Conservation (phyloP, 2,113 vertebrate genomes). For the Sturnira hondurensis region DNA sequence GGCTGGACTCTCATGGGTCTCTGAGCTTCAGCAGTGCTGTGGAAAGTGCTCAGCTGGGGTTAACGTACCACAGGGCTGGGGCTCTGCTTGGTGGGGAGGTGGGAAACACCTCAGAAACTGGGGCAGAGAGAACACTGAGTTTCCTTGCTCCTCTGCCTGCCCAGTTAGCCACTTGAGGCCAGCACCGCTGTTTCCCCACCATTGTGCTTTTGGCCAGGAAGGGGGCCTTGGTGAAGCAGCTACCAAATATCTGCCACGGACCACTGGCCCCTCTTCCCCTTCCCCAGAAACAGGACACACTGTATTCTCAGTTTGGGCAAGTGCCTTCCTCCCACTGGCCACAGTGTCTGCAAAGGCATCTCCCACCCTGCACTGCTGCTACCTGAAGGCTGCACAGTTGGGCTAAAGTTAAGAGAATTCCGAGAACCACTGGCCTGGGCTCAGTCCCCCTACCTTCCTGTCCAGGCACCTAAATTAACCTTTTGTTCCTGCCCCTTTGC, state of each 20-base stretch:
- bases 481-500: neutral
- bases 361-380: neutral
- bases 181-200: constrained; percentile 46
- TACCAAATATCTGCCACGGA: constrained; percentile 68
- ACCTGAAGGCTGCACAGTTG: neutral
- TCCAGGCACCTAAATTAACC: neutral
- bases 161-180: constrained; percentile 74
- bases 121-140: constrained; percentile 73
- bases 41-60: constrained; percentile 38
- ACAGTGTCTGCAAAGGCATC: neutral
- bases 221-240: constrained; percentile 63
- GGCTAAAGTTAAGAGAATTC: neutral
- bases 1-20: neutral
- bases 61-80: neutral
- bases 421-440: neutral
- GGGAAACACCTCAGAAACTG: constrained; percentile 63
- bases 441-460: neutral
- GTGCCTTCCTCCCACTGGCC: constrained; percentile 4
- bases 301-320: constrained; percentile 70
- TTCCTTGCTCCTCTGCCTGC: constrained; percentile 59
- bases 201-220: constrained; percentile 63
- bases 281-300: constrained; percentile 65
- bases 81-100: constrained; percentile 49
- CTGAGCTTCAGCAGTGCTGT: neutral
- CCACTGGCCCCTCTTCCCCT: constrained; percentile 59